Percentiles rank a stretch among this genome's conserved stretches.
Evolutionary conservation across 2,797 vertebrate genomes (phyloP).

Genomic region (Neosilurus mollespiculum): DNA sequence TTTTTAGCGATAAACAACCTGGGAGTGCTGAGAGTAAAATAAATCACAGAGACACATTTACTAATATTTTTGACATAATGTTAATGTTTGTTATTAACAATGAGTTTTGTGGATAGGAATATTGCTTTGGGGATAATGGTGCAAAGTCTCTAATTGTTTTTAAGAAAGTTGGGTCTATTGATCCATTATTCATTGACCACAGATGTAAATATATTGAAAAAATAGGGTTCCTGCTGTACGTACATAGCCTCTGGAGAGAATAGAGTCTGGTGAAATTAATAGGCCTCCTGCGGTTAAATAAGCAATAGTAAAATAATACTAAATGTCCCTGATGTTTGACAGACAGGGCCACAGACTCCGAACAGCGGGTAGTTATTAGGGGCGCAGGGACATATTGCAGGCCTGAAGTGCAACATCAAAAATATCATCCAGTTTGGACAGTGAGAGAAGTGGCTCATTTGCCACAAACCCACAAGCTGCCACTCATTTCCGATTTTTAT

Average conservation of each 20-base stretch:
- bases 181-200: conserved; percentile 71
- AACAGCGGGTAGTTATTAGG: conserved; percentile 81
- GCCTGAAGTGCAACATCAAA: conserved; percentile 69
- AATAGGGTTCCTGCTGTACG: conserved; percentile 70
- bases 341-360: conserved; percentile 76
- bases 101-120: neutral
- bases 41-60: conserved; percentile 30
- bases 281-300: conserved; percentile 82
- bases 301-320: conserved; percentile 79
- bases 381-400: conserved; percentile 72
- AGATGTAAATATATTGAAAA: conserved; percentile 76
- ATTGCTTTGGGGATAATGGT: conserved; percentile 56
- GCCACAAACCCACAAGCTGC: conserved; percentile 27
- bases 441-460: conserved; percentile 38
- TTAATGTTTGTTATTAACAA: conserved; percentile 32
- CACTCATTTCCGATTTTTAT: conserved; percentile 42
- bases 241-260: conserved; percentile 75
- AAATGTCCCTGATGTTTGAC: conserved; percentile 77
- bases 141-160: conserved; percentile 41
- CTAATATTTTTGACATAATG: conserved; percentile 30
- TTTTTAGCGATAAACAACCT: conserved; percentile 6
- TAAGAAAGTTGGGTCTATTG: conserved; percentile 60
- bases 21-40: conserved; percentile 32
- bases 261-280: conserved; percentile 80
- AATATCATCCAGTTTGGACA: conserved; percentile 62